These are phyloP conservation scores for Eristalinus sepulchralis DNA, from an alignment of 2,888 invertebrate genomes.

Conservation along the genomic window DNA sequence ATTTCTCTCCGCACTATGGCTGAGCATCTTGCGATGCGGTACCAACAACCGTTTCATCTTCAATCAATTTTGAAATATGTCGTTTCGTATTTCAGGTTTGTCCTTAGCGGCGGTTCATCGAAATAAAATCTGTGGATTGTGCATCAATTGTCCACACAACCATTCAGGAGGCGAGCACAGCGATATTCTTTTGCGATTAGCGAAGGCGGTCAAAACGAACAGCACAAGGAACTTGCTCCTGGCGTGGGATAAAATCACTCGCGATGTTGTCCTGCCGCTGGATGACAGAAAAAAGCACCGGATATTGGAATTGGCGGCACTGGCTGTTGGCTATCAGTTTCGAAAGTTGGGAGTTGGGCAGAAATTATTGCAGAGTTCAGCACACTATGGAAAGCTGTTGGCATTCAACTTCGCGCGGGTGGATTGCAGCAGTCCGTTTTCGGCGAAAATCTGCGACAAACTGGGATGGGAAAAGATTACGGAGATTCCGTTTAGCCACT, in stretches of 20 bases:
- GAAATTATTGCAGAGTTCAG: conserved; percentile 32
- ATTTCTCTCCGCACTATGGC: conserved; percentile 53
- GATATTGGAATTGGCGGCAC: conserved; percentile 32
- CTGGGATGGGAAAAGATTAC: conserved; percentile 44
- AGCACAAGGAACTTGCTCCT: conserved; percentile 32
- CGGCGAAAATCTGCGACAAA: conserved; percentile 32
- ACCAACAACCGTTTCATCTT: background rate
- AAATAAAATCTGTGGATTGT: conserved; percentile 43
- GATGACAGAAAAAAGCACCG: background rate
- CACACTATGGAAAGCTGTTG: conserved; percentile 28
- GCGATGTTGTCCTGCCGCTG: conserved; percentile 15
- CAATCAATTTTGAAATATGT: background rate
- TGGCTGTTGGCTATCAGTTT: conserved; percentile 19
- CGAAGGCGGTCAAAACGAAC: conserved; percentile 6
- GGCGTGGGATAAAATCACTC: conserved; percentile 47
- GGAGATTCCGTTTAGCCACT: conserved; percentile 45
- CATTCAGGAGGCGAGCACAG: background rate
- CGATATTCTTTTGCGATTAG: conserved; percentile 8
- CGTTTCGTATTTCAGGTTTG: conserved; percentile 4
- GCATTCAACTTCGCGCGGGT: conserved; percentile 46
- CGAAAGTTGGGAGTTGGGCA: conserved; percentile 29
- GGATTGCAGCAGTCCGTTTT: conserved; percentile 38
- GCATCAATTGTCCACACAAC: conserved; percentile 36
- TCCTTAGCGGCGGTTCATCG: conserved; percentile 49
- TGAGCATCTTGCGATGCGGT: conserved; percentile 46